Percentiles rank a stretch among this genome's conserved stretches.
These are phyloP conservation scores for Spizella passerina DNA, from an alignment of 2,797 vertebrate species.

Conservation along the genomic window DNA sequence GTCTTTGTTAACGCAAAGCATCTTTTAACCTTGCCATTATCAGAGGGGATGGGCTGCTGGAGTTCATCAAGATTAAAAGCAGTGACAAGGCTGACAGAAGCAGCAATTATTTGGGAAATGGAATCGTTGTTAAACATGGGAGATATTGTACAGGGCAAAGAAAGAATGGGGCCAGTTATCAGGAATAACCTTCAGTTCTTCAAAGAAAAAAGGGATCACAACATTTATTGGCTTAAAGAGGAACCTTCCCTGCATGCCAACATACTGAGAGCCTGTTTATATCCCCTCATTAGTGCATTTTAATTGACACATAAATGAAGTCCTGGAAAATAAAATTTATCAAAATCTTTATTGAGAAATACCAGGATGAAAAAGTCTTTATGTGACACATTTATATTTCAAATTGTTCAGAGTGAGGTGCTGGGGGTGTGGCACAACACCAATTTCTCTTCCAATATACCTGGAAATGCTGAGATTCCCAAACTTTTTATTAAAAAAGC, in stretches of 20 bases:
- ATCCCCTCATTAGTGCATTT: neutral
- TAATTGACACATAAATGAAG: neutral
- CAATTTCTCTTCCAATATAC: neutral
- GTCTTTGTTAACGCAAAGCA: neutral
- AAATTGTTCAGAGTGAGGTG: neutral
- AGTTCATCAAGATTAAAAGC: neutral
- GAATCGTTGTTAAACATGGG: neutral
- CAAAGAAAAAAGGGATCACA: neutral
- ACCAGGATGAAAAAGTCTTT: neutral
- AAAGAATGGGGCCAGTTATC: neutral
- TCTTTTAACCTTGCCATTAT: neutral
- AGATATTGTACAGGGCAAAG: accelerated
- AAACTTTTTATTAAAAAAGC: neutral
- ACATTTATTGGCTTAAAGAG: neutral
- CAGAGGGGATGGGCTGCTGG: neutral
- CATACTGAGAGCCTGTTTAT: neutral
- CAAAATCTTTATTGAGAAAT: neutral
- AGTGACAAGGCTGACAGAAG: neutral
- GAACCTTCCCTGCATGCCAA: neutral
- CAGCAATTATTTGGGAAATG: neutral
- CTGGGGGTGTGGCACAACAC: no score
- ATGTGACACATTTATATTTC: accelerated
- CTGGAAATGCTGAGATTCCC: neutral
- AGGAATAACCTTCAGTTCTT: neutral
- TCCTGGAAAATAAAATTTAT: neutral